Base-by-base conservation (phyloP, 2,888 invertebrate species). In the Campoletis raptor region DNA sequence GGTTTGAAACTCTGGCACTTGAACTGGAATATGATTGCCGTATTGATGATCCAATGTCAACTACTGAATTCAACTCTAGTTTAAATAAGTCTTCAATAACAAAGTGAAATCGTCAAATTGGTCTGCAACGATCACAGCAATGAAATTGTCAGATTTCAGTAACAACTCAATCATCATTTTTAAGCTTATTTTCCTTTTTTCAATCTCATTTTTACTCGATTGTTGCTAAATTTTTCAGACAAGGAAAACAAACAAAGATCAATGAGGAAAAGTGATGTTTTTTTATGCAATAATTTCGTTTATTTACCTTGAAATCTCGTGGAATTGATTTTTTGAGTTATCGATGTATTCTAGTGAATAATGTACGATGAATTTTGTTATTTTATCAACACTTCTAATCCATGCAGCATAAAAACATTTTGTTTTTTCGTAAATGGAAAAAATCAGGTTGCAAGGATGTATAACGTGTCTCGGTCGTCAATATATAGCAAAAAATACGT, bases 401-500 rank as follows among this genome's bases (percentile, higher is more conserved):
- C 2, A 24, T 57, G 12, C 24, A 57, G 9, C 9, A 54, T 9
- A 24, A 9, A 9, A 57, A 57, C 21, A 54, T 54, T 54, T 6
- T 21, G 9, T 57, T 57, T 21, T 5, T 10, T 12, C 0, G 5
- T 12, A 4, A 57, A 30, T 30, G 10, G 10, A 24, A 57, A 57
- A 30, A 57, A 57, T 57, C 57, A 57, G 57, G 24, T 12, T 61
- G 4, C 30, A 4, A 15, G 57, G 57, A 12, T 10, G 5, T n/a
- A 24, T 30, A 61, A 15, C 30, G 57, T 61, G 57, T 61, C 30
- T 15, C 12, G 12, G 1, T 61, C 57, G 57, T 30, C 6, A 30
- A 61, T 24, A 12, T 74, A 40, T 15, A 54, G 24, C 30, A 61
- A 57, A 74, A 74, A 74, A 61, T 24, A 74, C 73, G 36, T 61